Conservation (phyloP, 2,888 invertebrate species). For the Phymatocera aterrima region DNA sequence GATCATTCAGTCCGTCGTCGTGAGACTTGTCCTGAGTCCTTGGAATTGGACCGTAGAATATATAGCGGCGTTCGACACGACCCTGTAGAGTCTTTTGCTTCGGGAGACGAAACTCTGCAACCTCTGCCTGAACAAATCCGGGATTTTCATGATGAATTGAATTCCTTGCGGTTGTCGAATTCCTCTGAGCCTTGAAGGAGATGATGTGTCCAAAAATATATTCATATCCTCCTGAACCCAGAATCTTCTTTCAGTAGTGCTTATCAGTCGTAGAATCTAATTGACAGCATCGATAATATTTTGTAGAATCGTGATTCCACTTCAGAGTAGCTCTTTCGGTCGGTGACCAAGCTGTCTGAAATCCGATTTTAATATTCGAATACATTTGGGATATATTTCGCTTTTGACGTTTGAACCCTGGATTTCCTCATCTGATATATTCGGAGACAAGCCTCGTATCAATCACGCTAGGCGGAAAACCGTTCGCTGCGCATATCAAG, state of each 20-base stretch:
- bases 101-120: neutral
- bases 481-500: conserved; percentile 56
- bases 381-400: conserved; percentile 3
- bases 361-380: neutral
- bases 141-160: no score
- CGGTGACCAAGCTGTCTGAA: neutral
- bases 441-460: conserved; percentile 56
- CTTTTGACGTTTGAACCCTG: neutral
- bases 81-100: neutral
- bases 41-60: neutral
- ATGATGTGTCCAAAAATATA: no score
- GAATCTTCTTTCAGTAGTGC: no score
- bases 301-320: no score
- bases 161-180: no score
- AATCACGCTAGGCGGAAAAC: conserved; percentile 54
- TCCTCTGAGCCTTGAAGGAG: no score
- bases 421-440: conserved; percentile 50
- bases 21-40: neutral
- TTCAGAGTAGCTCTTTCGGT: neutral
- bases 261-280: no score
- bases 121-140: conserved; percentile 9
- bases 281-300: no score
- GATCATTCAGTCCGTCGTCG: conserved; percentile 22
- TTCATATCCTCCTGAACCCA: no score
- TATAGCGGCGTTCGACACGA: neutral